Conservation (phyloP, 2,797 vertebrate species). For the Rhyacichthys aspro region DNA sequence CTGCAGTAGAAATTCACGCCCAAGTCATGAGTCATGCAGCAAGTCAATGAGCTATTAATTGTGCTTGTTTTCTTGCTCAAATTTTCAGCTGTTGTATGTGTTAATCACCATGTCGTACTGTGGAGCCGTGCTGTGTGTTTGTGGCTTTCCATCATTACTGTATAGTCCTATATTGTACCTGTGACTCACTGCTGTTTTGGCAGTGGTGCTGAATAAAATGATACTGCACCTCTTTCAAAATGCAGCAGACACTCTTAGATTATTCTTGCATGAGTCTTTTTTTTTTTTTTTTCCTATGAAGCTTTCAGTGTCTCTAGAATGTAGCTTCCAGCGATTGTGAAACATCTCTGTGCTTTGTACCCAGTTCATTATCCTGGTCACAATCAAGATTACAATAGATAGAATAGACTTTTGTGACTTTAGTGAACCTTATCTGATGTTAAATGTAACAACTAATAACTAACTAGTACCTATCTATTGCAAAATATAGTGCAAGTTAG, state of each 20-base stretch:
- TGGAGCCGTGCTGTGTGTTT: slow-evolving; percentile 2
- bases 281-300: slow-evolving; percentile 23
- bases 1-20: too few relatives aligned
- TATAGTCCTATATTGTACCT: slow-evolving; percentile 10
- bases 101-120: slow-evolving; percentile 38
- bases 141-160: slow-evolving; percentile 24
- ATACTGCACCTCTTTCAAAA: slow-evolving; percentile 4
- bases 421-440: slow-evolving; percentile 26
- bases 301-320: slow-evolving; percentile 25
- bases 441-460: slow-evolving; percentile 33
- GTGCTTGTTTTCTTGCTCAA: background rate
- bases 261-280: slow-evolving; percentile 5
- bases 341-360: slow-evolving; percentile 23
- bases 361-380: slow-evolving; percentile 19
- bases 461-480: slow-evolving; percentile 16
- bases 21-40: too few relatives aligned
- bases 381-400: too few relatives aligned
- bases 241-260: slow-evolving; percentile 25
- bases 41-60: too few relatives aligned
- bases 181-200: slow-evolving; percentile 39
- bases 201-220: too few relatives aligned
- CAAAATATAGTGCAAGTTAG: slow-evolving; percentile 21
- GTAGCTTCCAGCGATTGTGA: slow-evolving; percentile 12
- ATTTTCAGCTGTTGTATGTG: too few relatives aligned
- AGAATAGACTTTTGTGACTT: too few relatives aligned